Base-by-base conservation (phyloP, 2,113 vertebrate genomes). In the Haliaeetus leucogaster region DNA sequence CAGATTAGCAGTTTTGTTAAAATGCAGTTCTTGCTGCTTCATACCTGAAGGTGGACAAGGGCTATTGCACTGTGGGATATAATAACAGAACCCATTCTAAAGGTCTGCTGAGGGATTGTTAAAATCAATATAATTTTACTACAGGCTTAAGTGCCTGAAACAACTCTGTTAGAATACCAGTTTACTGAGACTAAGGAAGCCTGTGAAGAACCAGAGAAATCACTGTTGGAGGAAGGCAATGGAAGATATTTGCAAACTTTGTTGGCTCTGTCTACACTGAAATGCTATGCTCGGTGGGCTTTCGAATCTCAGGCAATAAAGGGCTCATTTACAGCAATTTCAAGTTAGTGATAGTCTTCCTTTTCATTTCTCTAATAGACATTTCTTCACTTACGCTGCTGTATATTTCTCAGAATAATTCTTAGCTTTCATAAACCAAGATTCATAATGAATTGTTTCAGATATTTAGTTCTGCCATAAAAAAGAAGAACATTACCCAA, bases 391-490 rank as follows among this genome's bases (percentile, higher is more conserved):
- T 25, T 90, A 68, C 25, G 94, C 67, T 82, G 27, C 65, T 89
- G 30, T 70, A 34, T 43, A 77, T 90, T 95, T n/a, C 58, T 96
- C 84, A 92, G 87, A 95, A 96, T 82, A 86, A 61, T 66, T 76
- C 65, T 87, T 90, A 70, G 67, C 71, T 96, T 93, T 94, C 52
- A 74, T 76, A 93, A 88, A 90, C 25, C 38, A 83, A 80, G 50
- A 88, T 62, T 72, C 50, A 34, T 79, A 94, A 85, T 76, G 43
- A 84, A 90, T 92, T 92, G 25, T 90, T 95, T 93, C 85, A 85
- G 65, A 50, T 95, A 80, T 81, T 89, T 92, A 93, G 22, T 62
- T 82, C 79, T 93, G 68, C 79, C 65, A 27, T 93, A 82, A 90
- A 91, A 94, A 89, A 82, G 15, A 82, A 62, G 15, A 82, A 62